Evolutionary conservation across 1,140 invertebrate species (phyloP).

Genomic region (Drosophila sproati): DNA sequence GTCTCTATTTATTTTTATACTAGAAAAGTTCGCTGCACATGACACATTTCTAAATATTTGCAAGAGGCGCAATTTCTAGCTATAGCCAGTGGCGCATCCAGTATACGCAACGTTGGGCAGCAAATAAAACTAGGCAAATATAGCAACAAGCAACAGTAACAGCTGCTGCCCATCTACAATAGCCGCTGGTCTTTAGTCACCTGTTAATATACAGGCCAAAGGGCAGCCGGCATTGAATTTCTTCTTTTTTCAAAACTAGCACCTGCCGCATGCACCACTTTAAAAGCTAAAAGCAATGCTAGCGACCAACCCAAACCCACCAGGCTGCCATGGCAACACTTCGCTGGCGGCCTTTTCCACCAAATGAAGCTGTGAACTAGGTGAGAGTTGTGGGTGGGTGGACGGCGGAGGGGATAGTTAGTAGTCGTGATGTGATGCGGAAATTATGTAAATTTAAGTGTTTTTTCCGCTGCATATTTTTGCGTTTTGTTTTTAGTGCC

Average conservation of each 20-base stretch:
- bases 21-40: conserved; percentile 48
- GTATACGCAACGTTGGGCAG: conserved; percentile 27
- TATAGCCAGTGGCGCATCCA: conserved; percentile 22
- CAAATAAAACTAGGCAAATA: conserved; percentile 54
- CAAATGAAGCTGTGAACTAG: conserved; percentile 4
- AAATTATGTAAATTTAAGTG: conserved; percentile 81
- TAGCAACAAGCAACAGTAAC: conserved; percentile 23
- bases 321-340: conserved; percentile 25
- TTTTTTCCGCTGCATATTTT: conserved; percentile 64
- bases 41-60: conserved; percentile 67
- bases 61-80: conserved; percentile 21
- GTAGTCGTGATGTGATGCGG: conserved; percentile 58
- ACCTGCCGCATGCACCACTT: conserved; percentile 40
- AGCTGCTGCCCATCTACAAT: conserved; percentile 34
- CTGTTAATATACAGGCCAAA: conserved; percentile 53
- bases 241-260: conserved; percentile 18
- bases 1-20: not conserved
- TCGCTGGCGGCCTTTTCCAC: conserved; percentile 27
- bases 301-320: conserved; percentile 5
- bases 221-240: conserved; percentile 37
- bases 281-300: conserved; percentile 49
- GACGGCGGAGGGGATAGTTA: not conserved
- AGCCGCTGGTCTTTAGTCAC: conserved; percentile 52
- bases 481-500: conserved; percentile 53
- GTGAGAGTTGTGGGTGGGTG: not conserved